Base-by-base conservation (phyloP, 2,888 invertebrate genomes). In the Blomia tropicalis region DNA sequence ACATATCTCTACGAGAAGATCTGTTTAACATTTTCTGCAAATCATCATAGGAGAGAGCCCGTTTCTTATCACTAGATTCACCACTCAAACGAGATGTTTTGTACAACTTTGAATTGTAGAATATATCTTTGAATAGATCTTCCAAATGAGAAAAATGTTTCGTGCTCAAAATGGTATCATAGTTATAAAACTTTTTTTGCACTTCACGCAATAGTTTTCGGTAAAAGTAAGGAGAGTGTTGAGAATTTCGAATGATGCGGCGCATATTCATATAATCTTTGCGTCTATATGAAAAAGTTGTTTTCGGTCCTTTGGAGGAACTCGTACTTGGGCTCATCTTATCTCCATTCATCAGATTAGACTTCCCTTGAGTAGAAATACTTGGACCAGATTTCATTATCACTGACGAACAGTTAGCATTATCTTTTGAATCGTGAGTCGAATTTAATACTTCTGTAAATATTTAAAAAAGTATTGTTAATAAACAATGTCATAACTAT, bases 351-450 rank as follows among this genome's bases (percentile, higher is more conserved):
- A 47, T 4, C 17, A 47, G 2, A 23, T 2, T 2, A 47, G 22
- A 47, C 22, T 19, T 25, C 14, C 47, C 11, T 47, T 11, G 22
- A 19, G 4, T 17, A 11, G 58, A 43, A 63, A 27, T 29, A 14
- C 44, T 63, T 23, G 25, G 53, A 73, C 77, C 62, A 17, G 65
- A 74, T 72, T 70, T 70, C 59, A 71, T 75, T 66, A 76, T 81
- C 69, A 76, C 81, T 69, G 76, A 78, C 71, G 82, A 82, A 75
- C 84, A 84, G 77, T 81, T 79, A 67, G 81, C 79, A 72, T 88
- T 83, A 76, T 78, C 84, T 66, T 75, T 82, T 70, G 80, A 79
- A 17, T 36, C 17, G 36, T n/a, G 36, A 36, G 17, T 36, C 7
- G 17, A 36, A 36, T 17, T 36, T 17, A 11, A 36, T 11, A 36